These are phyloP conservation scores for Dasypogon diadema DNA, from an alignment of 2,888 invertebrate genomes.

Conservation along the genomic window DNA sequence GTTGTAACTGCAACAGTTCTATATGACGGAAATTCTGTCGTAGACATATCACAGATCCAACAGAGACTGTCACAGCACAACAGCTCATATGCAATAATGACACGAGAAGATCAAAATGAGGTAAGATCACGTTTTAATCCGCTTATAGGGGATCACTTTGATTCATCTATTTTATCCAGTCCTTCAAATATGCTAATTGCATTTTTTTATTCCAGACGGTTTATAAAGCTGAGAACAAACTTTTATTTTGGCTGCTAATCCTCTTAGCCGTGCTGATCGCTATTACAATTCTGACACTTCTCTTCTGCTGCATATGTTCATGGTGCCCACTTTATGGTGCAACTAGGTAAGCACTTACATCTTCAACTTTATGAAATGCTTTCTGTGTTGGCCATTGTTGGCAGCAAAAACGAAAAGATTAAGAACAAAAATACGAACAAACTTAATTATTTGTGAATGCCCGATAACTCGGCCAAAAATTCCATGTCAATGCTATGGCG, in stretches of 20 bases:
- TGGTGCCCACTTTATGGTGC: conserved; percentile 87
- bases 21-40: conserved; percentile 75
- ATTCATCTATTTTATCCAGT: background rate
- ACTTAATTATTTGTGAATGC: conserved; percentile 23
- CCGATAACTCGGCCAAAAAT: too few species aligned
- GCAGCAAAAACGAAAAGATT: conserved; percentile 17
- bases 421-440: conserved; percentile 21
- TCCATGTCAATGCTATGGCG: too few species aligned
- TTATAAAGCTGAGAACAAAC: conserved; percentile 79
- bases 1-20: conserved; percentile 80
- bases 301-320: conserved; percentile 87
- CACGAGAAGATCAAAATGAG: conserved; percentile 63
- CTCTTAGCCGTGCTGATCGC: conserved; percentile 81
- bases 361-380: background rate
- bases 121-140: conserved; percentile 60
- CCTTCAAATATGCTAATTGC: background rate
- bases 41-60: conserved; percentile 80
- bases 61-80: conserved; percentile 71
- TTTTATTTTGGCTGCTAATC: conserved; percentile 83
- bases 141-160: conserved; percentile 1
- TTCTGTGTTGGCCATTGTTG: conserved; percentile 10
- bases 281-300: conserved; percentile 76
- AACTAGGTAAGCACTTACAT: conserved; percentile 71
- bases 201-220: conserved; percentile 72
- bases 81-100: conserved; percentile 66